Evolutionary conservation across 2,113 vertebrate genomes (phyloP), one percentile per base, ranked within the genome.

Genomic region (Theristicus caerulescens): DNA sequence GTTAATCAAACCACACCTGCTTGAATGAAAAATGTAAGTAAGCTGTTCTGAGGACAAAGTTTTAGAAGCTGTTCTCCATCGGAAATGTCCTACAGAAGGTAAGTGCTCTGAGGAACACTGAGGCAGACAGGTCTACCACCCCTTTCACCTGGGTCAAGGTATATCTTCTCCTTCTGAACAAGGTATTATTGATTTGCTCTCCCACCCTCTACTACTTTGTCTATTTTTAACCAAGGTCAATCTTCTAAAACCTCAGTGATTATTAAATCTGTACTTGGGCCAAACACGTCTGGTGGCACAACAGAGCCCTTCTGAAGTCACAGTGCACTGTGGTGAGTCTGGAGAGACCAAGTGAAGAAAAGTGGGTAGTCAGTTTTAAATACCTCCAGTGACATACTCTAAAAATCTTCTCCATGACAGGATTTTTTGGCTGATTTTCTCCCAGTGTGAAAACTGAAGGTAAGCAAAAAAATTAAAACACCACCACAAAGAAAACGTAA

Each of bases 31-130:
- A 84, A 64, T 49, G 9, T 16, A 59, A 82, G 6, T 13, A 70
- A 77, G 36, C 8, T 72, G 44, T 31, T 89, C 61, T 64, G 34
- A 62, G 32, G 51, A 51, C 27, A 51, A 6, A 14, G 8, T 40
- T 84, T 52, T 40, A 44, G 47, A 25, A 40, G 12, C 26, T 69
- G 26, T 2, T 36, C 4, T 65, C 46, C 46, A 16, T 17, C 9
- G 22, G 59, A 82, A 77, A 46, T 31, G 49, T 58, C 52, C 78
- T 66, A 16, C 16, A 72, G 49, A 88, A 57, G 16, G 3, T 7
- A 64, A 72, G 10, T n/a, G 10, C 47, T n/a, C 69, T 20, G 36
- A 69, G 71, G 38, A 72, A 6, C 0, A 0, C 16, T 3, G 5
- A 0, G 0, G 14, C 44, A 65, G 54, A 31, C 25, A 64, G 20